A percentile compares a stretch with the other conserved stretches of the same genome.
phyloP scores from a whole-genome alignment of 1,140 invertebrate species.

The Drosophila arizonae region DNA sequence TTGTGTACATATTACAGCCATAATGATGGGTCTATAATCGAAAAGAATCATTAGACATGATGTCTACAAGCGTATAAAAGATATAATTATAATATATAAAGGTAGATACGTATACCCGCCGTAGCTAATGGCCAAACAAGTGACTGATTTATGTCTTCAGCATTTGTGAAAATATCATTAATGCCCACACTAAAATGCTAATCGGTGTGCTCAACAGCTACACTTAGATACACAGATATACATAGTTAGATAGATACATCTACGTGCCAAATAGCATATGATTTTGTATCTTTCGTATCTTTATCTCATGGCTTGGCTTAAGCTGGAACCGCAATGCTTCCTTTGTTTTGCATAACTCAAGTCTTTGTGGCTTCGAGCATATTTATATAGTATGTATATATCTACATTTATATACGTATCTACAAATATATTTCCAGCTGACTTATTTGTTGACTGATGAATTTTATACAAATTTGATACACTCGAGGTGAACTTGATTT shows the following conservation, averaged over 20 bases:
- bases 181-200: conserved; percentile 68
- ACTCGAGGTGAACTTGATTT: conserved; percentile 81
- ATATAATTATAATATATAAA: conserved; percentile 40
- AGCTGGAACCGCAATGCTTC: conserved; percentile 45
- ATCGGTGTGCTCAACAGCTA: conserved; percentile 58
- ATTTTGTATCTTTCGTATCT: conserved; percentile 31
- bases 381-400: conserved; percentile 2
- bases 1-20: conserved; percentile 16
- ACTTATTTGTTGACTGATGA: conserved; percentile 76
- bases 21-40: conserved; percentile 10
- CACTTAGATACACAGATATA: conserved; percentile 23
- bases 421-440: conserved; percentile 56
- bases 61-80: conserved; percentile 46
- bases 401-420: conserved; percentile 10
- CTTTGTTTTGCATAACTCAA: conserved; percentile 74
- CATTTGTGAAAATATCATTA: conserved; percentile 58
- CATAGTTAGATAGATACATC: background rate
- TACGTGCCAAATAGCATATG: conserved; percentile 26
- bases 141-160: conserved; percentile 47
- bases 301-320: conserved; percentile 17
- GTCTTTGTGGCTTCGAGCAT: conserved; percentile 37
- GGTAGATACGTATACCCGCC: conserved; percentile 21
- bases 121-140: conserved; percentile 45
- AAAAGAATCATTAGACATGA: conserved; percentile 38
- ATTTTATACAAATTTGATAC: conserved; percentile 81